Evolutionary conservation across 2,113 vertebrate genomes (phyloP).

Genomic region (Arenaria interpres): DNA sequence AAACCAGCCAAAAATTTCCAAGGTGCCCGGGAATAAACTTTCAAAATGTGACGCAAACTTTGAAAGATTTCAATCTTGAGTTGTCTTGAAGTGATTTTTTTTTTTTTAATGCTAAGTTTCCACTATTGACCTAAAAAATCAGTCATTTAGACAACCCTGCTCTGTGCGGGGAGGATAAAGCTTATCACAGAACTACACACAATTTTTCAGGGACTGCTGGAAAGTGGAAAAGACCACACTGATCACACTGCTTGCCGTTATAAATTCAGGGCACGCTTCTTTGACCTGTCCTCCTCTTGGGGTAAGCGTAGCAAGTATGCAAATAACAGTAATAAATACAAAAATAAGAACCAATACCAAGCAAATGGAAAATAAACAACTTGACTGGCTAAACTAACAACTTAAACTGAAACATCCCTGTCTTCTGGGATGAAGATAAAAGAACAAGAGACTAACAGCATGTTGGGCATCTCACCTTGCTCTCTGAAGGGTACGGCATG

Average conservation of each 20-base stretch:
- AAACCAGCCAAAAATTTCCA: background rate
- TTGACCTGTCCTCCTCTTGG: background rate
- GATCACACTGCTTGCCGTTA: background rate
- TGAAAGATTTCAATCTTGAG: background rate
- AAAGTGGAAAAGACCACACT: background rate
- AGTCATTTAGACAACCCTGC: constrained; percentile 12
- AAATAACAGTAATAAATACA: background rate
- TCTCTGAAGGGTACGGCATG: background rate
- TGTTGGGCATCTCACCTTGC: background rate
- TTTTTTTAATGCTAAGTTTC: background rate
- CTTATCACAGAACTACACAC: constrained; percentile 31
- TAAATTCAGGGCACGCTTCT: background rate
- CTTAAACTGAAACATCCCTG: background rate
- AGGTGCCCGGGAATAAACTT: background rate
- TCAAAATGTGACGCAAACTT: background rate
- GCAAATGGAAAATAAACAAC: background rate
- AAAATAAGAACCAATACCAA: background rate
- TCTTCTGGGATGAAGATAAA: background rate
- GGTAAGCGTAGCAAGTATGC: background rate
- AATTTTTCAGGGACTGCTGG: background rate
- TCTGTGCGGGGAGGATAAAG: constrained; percentile 39
- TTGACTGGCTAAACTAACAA: background rate
- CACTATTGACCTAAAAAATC: constrained; percentile 25
- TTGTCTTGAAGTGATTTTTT: background rate
- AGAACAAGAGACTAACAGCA: background rate